Evolutionary conservation across 2,113 vertebrate genomes (phyloP), one percentile per base, ranked within the genome.

Genomic region (Dendrocopos noguchii): DNA sequence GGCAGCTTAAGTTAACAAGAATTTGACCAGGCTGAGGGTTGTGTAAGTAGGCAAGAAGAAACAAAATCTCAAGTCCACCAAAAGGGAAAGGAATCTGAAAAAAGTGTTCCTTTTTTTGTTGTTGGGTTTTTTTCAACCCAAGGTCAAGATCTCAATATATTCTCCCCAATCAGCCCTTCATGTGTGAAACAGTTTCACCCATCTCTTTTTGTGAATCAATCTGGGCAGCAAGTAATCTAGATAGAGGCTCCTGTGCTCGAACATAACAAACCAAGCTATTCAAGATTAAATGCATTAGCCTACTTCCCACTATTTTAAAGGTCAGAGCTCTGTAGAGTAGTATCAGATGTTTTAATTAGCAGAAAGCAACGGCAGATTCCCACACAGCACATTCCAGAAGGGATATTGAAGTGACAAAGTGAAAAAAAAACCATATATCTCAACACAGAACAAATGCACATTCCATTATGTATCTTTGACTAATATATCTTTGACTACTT

Each of bases 281-380:
- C 65, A 66, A 74, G 76, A 96, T 83, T 75, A 95, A 95, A 95
- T 79, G 59, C 65, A 68, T 83, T 80, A 80, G 56, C 25, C 89
- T 55, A 33, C 46, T 85, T 92, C 72, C 72, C 39, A 36, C 59
- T 93, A 94, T 94, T 94, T 91, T 96, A 90, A 94, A 95, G 96
- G 93, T 68, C 91, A 90, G 53, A 86, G 73, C 88, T 88, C 81
- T 81, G 65, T 88, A 92, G 91, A 91, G 66, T 53, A 84, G 88
- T 90, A 88, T 80, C 95, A 96, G 94, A 94, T 95, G 91, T 96
- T 96, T 96, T 94, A 94, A 96, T 96, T 96, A 95, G 90, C 73
- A 95, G 91, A 94, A 95, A 88, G 77, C 87, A 95, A 90, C 73
- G 88, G 82, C 91, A 94, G 90, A 94, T 83, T 95, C 80, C 88